These are phyloP conservation scores for Xyliphius kryptos DNA, from an alignment of 2,113 vertebrate species.

Conservation along the genomic window DNA sequence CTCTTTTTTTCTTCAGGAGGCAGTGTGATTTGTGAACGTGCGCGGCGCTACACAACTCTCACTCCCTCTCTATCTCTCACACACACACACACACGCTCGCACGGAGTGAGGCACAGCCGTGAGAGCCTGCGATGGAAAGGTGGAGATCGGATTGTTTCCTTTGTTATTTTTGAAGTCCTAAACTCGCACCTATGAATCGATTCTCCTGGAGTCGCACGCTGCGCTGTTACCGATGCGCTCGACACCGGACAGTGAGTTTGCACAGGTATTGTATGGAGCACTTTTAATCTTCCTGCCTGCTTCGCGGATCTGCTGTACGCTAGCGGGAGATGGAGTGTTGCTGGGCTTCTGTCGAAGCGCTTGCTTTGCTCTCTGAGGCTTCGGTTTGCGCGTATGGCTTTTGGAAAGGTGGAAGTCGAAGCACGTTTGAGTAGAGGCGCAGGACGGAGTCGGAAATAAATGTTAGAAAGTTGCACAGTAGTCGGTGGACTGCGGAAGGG, in stretches of 20 bases:
- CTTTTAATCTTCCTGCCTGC: constrained; percentile 48
- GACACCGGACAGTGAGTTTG: constrained; percentile 52
- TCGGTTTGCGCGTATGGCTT: constrained; percentile 39
- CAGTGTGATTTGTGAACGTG: constrained; percentile 58
- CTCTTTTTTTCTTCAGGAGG: constrained; percentile 37
- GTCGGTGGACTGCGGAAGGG: constrained; percentile 62
- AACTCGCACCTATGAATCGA: constrained; percentile 57
- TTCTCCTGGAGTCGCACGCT: constrained; percentile 42
- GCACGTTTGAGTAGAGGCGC: constrained; percentile 23
- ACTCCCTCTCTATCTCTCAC: constrained; percentile 35
- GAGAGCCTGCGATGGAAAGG: constrained; percentile 65
- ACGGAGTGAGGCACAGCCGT: constrained; percentile 50
- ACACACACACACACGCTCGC: constrained; percentile 28
- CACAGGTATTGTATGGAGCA: constrained; percentile 64
- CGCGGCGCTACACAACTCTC: constrained; percentile 65
- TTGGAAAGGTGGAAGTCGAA: background rate
- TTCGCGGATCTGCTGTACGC: constrained; percentile 57
- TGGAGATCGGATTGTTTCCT: constrained; percentile 64
- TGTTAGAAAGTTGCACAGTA: constrained; percentile 72
- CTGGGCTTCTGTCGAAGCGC: constrained; percentile 49
- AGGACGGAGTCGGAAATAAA: constrained; percentile 48
- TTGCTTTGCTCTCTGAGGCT: constrained; percentile 40
- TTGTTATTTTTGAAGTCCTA: constrained; percentile 70
- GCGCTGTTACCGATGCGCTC: constrained; percentile 55
- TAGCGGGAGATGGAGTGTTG: constrained; percentile 53